Percentiles rank a stretch among this genome's conserved stretches.
Evolutionary conservation across 2,113 vertebrate species (phyloP).

Genomic region (Heterotilapia buettikoferi): DNA sequence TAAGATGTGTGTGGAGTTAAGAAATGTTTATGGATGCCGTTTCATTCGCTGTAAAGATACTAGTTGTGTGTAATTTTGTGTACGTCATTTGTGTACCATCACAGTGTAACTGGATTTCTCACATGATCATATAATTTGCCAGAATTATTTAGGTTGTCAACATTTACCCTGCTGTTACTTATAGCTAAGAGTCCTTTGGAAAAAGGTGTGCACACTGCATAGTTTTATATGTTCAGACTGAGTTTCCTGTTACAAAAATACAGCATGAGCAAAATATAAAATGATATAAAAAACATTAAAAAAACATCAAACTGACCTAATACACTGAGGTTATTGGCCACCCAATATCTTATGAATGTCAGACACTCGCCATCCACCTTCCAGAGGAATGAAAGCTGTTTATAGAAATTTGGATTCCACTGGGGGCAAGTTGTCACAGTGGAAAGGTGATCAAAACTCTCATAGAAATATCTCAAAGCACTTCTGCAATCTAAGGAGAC

Average conservation of each 20-base stretch:
- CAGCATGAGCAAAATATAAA: neutral
- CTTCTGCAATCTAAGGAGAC: neutral
- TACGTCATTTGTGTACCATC: neutral
- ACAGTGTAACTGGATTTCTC: neutral
- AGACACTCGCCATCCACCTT: neutral
- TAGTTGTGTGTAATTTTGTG: neutral
- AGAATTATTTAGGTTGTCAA: neutral
- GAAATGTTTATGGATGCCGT: constrained; percentile 13
- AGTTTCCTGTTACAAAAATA: neutral
- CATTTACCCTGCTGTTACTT: neutral
- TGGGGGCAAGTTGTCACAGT: neutral
- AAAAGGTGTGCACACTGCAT: neutral
- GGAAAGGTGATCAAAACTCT: neutral
- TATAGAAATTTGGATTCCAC: neutral
- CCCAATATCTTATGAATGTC: neutral
- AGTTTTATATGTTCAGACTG: neutral
- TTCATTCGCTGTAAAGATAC: constrained; percentile 9
- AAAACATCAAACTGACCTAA: neutral
- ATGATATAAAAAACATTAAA: neutral
- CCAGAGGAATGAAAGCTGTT: neutral
- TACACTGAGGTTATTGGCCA: neutral
- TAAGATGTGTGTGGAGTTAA: constrained; percentile 28
- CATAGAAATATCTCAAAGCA: neutral
- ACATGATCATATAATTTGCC: neutral
- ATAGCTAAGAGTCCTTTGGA: neutral